phyloP scores from a whole-genome alignment of 1,140 invertebrate species.

The Teleogryllus occipitalis region DNA sequence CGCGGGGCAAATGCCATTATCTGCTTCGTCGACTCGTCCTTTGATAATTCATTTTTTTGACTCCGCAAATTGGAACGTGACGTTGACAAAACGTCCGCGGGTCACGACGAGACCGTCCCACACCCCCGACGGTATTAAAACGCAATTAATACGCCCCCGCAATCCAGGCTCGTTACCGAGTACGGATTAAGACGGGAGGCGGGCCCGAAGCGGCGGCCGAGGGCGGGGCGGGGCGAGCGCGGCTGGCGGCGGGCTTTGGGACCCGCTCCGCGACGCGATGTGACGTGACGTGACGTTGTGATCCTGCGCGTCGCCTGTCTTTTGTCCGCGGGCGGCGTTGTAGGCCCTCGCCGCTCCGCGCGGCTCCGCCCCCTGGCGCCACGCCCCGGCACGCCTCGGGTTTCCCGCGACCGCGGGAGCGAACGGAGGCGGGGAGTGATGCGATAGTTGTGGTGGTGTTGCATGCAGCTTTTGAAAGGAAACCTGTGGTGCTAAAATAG shows the following conservation, averaged over 20 bases:
- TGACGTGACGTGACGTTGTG: not conserved
- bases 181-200: not conserved
- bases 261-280: not conserved
- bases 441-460: too few relatives aligned
- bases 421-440: too few relatives aligned
- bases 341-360: not conserved
- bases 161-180: not conserved
- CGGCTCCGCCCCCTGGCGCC: too few relatives aligned
- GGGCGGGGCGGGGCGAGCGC: too few relatives aligned
- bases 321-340: not conserved
- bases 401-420: too few relatives aligned
- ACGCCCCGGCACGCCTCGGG: not conserved
- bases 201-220: not conserved
- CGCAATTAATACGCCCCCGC: slow-evolving; percentile 2
- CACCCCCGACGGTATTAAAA: not conserved
- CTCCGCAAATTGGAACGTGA: slow-evolving; percentile 3
- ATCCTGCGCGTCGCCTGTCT: not conserved
- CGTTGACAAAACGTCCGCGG: not conserved
- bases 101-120: not conserved
- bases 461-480: too few relatives aligned
- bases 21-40: slow-evolving; percentile 2
- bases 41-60: slow-evolving; percentile 3
- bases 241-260: not conserved
- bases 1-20: not conserved
- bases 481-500: too few relatives aligned